A percentile compares a stretch with the other conserved stretches of the same genome.
Conservation (phyloP, 2,888 invertebrate genomes). For the Drosophila pseudotakahashii region DNA sequence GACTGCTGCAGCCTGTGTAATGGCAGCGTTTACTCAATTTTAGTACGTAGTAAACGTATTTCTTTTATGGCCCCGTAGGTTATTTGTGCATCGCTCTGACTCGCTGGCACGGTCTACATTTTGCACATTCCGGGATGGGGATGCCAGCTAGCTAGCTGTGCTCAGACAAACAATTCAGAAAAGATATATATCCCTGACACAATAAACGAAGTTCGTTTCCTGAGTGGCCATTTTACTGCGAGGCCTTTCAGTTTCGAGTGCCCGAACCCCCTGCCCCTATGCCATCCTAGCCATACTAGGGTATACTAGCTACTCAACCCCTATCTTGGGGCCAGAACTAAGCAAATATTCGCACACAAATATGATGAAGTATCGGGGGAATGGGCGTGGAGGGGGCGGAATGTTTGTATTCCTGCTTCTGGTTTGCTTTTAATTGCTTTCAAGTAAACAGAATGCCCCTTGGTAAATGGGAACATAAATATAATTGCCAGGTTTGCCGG, state of each 20-base stretch:
- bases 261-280: slow-evolving; percentile 3
- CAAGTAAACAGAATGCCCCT: slow-evolving; percentile 75
- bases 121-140: slow-evolving; percentile 53
- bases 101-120: slow-evolving; percentile 55
- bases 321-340: slow-evolving; percentile 50
- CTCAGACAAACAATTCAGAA: slow-evolving; percentile 57
- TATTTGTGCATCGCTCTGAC: slow-evolving; percentile 69
- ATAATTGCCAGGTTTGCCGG: slow-evolving; percentile 67
- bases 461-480: slow-evolving; percentile 72
- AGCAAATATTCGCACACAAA: slow-evolving; percentile 71
- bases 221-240: slow-evolving; percentile 78
- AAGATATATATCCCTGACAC: slow-evolving; percentile 75
- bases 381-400: slow-evolving; percentile 3
- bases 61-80: slow-evolving; percentile 70
- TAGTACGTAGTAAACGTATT: slow-evolving; percentile 78
- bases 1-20: slow-evolving; percentile 71
- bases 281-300: no score
- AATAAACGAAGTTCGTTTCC: slow-evolving; percentile 79
- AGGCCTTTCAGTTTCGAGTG: slow-evolving; percentile 64
- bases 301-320: slow-evolving; percentile 17
- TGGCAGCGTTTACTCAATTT: slow-evolving; percentile 79
- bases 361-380: slow-evolving; percentile 66
- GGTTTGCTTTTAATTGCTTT: slow-evolving; percentile 75
- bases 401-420: slow-evolving; percentile 32
- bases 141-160: slow-evolving; percentile 20